Percentiles rank a stretch among this genome's conserved stretches.
These are phyloP conservation scores for Rosalia funebris DNA, from an alignment of 2,888 invertebrate genomes.

Conservation along the genomic window DNA sequence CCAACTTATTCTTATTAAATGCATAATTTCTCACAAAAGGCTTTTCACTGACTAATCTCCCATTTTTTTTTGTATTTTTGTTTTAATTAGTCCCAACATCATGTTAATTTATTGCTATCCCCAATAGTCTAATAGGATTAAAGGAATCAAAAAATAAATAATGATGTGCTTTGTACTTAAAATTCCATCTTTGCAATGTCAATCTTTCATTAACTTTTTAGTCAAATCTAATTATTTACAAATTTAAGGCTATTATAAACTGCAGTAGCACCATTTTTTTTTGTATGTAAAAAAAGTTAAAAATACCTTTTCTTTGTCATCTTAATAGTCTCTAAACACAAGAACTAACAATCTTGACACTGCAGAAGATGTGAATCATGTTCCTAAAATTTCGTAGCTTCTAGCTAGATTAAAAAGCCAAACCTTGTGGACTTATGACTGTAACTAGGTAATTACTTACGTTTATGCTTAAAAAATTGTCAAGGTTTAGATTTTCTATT, in stretches of 20 bases:
- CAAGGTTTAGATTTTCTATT: slow-evolving; percentile 3
- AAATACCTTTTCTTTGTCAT: slow-evolving; percentile 22
- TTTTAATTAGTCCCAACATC: slow-evolving; percentile 10
- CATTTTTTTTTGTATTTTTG: slow-evolving; percentile 7
- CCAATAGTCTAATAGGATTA: slow-evolving; percentile 20
- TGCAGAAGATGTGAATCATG: slow-evolving; percentile 14
- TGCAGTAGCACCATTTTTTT: slow-evolving; percentile 37
- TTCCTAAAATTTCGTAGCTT: slow-evolving; percentile 4
- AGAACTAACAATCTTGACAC: slow-evolving; percentile 26
- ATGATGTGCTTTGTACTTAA: slow-evolving; percentile 28
- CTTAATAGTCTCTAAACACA: slow-evolving; percentile 6
- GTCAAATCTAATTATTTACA: slow-evolving; percentile 30
- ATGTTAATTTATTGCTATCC: slow-evolving; percentile 27
- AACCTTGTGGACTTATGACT: not conserved
- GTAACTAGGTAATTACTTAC: not conserved
- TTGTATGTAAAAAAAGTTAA: slow-evolving; percentile 12
- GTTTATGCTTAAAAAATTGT: slow-evolving; percentile 4
- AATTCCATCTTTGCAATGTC: slow-evolving; percentile 31
- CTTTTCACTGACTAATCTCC: slow-evolving; percentile 15
- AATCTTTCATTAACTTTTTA: slow-evolving; percentile 27
- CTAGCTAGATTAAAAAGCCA: slow-evolving; percentile 1
- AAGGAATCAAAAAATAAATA: slow-evolving; percentile 28
- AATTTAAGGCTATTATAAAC: slow-evolving; percentile 26
- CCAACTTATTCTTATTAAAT: slow-evolving; percentile 47
- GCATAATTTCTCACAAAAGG: slow-evolving; percentile 31